These are phyloP conservation scores for Thoracochromis brauschi DNA, from an alignment of 2,113 vertebrate species.

Conservation along the genomic window DNA sequence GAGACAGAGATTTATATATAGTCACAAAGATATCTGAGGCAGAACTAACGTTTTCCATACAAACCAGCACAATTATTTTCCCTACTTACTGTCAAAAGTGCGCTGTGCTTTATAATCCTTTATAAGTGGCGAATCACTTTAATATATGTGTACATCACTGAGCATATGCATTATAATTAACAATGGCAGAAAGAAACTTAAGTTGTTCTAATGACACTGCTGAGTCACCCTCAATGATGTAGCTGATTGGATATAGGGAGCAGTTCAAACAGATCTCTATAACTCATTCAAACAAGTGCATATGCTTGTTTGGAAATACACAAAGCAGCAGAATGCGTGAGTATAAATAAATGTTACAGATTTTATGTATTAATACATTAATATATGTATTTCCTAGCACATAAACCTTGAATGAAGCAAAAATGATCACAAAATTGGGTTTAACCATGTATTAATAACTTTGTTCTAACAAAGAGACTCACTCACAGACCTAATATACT, in stretches of 20 bases:
- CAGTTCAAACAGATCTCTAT: not conserved
- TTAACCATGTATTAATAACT: not conserved
- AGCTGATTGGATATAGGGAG: not conserved
- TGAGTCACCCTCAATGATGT: not conserved
- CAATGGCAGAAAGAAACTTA: not conserved
- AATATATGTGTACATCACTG: not conserved
- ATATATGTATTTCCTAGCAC: not conserved
- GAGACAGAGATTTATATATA: constrained; percentile 17
- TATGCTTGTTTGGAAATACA: not conserved
- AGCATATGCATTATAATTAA: not conserved
- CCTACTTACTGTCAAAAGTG: not conserved
- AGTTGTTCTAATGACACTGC: not conserved
- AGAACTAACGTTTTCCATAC: not conserved
- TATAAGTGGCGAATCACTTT: not conserved
- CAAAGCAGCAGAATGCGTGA: not conserved
- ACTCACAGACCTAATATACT: not conserved
- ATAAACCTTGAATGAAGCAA: not conserved
- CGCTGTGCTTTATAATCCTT: not conserved
- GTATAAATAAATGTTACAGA: not conserved
- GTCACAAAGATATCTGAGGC: not conserved
- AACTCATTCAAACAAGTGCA: not conserved
- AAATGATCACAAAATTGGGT: not conserved
- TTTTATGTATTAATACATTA: not conserved
- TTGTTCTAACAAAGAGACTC: not conserved
- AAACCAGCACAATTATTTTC: not conserved